Percentiles rank a stretch among this genome's conserved stretches.
phyloP scores from a whole-genome alignment of 2,113 vertebrate genomes.

The Grallaria varia region DNA sequence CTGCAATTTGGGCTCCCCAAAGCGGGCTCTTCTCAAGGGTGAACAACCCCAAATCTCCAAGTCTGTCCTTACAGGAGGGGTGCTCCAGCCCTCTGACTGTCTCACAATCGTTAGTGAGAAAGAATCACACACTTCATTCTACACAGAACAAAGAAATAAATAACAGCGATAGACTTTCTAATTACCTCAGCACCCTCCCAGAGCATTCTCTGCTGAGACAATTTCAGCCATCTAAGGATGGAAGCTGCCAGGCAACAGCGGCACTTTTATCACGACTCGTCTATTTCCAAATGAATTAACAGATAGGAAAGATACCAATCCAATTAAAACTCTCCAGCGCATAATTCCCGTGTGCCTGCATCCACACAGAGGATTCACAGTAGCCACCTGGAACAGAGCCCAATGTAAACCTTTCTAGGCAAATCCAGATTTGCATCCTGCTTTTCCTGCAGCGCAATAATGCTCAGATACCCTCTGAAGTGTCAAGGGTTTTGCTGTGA shows the following conservation, averaged over 20 bases:
- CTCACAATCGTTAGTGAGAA: background rate
- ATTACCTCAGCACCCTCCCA: background rate
- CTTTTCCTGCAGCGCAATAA: background rate
- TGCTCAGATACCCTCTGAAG: background rate
- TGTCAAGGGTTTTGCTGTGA: background rate
- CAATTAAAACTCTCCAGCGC: background rate
- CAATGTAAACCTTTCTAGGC: background rate
- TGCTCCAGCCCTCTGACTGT: background rate
- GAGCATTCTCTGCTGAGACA: background rate
- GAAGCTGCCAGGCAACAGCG: background rate
- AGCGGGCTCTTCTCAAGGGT: background rate
- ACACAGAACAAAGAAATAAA: background rate
- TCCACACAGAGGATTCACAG: background rate
- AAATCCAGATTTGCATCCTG: background rate
- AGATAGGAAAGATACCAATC: background rate
- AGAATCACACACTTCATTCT: background rate
- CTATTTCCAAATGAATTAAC: background rate
- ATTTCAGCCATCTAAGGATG: background rate
- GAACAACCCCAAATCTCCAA: background rate
- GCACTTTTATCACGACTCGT: background rate
- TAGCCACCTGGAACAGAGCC: background rate
- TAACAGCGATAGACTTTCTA: background rate
- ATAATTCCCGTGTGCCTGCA: background rate
- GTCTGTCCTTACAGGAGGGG: background rate
- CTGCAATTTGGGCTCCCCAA: background rate